Percentiles rank a stretch among this genome's conserved stretches.
These are phyloP conservation scores for Peromyscus polionotus DNA, from an alignment of 2,113 vertebrate species.

Conservation along the genomic window DNA sequence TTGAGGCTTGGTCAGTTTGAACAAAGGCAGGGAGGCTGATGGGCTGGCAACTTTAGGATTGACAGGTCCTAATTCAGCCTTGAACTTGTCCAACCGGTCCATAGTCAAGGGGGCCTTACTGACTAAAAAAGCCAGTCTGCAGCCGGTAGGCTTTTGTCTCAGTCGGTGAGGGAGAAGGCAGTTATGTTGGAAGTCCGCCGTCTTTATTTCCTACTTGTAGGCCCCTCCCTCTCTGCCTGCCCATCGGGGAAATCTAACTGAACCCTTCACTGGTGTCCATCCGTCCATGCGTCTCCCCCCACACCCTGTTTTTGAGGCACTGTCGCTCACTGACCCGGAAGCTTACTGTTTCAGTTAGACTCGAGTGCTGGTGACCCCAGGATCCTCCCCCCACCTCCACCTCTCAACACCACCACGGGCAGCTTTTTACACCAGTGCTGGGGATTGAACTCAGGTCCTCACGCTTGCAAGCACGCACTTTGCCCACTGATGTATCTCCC, in stretches of 20 bases:
- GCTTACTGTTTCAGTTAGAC: background rate
- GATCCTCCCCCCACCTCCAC: background rate
- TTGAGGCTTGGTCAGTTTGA: background rate
- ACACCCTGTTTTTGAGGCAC: background rate
- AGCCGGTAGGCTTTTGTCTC: background rate
- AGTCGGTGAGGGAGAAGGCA: background rate
- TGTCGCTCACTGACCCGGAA: background rate
- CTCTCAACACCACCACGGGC: no score
- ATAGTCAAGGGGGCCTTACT: background rate
- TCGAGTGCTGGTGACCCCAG: background rate
- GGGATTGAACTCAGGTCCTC: background rate
- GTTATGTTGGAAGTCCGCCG: background rate
- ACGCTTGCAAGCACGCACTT: background rate
- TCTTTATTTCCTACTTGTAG: background rate
- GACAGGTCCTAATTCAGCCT: background rate
- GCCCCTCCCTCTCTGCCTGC: background rate
- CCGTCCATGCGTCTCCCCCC: no score
- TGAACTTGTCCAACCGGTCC: background rate
- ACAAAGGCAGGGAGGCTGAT: background rate
- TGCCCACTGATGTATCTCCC: background rate
- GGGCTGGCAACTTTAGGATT: background rate
- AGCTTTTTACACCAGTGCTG: background rate
- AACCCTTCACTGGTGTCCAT: no score
- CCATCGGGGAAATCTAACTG: background rate
- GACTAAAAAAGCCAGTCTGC: background rate